These are phyloP conservation scores for Eupithecia inturbata DNA, from an alignment of 2,888 invertebrate genomes.

Conservation along the genomic window DNA sequence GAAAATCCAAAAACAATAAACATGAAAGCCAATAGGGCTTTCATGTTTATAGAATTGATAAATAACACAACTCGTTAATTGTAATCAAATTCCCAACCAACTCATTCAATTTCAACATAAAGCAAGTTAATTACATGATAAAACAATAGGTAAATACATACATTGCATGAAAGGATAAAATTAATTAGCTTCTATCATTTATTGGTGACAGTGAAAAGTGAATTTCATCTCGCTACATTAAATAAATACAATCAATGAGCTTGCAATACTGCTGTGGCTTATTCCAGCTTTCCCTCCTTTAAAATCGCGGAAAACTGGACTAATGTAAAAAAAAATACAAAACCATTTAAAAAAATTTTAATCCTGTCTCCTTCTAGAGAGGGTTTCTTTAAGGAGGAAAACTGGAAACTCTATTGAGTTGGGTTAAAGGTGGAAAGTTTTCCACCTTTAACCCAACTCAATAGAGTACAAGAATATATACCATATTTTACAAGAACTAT, in stretches of 20 bases:
- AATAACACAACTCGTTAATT: not conserved
- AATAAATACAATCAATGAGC: not conserved
- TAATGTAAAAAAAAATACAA: no score
- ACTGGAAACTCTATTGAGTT: no score
- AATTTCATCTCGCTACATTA: not conserved
- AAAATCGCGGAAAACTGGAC: no score
- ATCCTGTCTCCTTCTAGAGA: no score
- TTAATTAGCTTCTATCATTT: constrained; percentile 24
- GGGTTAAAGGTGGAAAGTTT: no score
- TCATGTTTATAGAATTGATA: not conserved
- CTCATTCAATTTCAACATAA: constrained; percentile 14
- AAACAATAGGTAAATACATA: constrained; percentile 6
- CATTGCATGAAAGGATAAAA: constrained; percentile 15
- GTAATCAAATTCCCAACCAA: constrained; percentile 5
- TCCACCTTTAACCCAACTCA: no score
- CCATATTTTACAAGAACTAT: no score
- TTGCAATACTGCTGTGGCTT: not conserved
- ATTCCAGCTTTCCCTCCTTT: no score
- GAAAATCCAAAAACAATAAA: no score
- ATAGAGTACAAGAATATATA: no score
- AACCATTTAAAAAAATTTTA: no score
- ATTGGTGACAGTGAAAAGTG: constrained; percentile 18
- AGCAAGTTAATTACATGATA: constrained; percentile 18
- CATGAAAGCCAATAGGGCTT: not conserved
- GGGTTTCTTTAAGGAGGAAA: no score